Evolutionary conservation across 2,888 invertebrate genomes (phyloP).

Genomic region (Iselma pallidipennis): DNA sequence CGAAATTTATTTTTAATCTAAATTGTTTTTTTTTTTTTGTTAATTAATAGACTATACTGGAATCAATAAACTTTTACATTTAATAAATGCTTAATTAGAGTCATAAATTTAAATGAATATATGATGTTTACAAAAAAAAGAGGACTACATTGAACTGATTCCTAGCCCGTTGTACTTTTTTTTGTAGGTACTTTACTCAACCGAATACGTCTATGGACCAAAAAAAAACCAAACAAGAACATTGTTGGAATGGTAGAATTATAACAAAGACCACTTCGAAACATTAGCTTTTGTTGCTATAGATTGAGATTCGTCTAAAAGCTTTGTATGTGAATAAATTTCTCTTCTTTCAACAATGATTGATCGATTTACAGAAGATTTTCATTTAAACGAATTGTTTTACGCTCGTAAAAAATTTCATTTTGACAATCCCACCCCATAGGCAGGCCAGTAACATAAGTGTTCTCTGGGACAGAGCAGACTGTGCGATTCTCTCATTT

Average conservation of each 20-base stretch:
- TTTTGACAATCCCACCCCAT: not conserved
- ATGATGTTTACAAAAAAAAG: too few relatives aligned
- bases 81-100: not conserved
- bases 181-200: too few relatives aligned
- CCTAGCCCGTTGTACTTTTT: too few relatives aligned
- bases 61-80: not conserved
- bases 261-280: not conserved
- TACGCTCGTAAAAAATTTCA: not conserved
- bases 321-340: not conserved
- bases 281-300: not conserved
- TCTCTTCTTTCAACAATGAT: not conserved
- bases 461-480: too few relatives aligned
- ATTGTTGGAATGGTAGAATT: too few relatives aligned
- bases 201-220: too few relatives aligned
- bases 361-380: not conserved
- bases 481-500: too few relatives aligned
- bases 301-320: not conserved
- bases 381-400: not conserved
- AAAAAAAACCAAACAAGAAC: too few relatives aligned
- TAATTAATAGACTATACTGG: not conserved
- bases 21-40: not conserved
- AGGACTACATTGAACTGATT: too few relatives aligned
- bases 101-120: not conserved
- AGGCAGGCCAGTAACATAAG: too few relatives aligned
- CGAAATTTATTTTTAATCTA: not conserved